phyloP scores from a whole-genome alignment of 2,113 vertebrate species.

The Oceanites oceanicus region DNA sequence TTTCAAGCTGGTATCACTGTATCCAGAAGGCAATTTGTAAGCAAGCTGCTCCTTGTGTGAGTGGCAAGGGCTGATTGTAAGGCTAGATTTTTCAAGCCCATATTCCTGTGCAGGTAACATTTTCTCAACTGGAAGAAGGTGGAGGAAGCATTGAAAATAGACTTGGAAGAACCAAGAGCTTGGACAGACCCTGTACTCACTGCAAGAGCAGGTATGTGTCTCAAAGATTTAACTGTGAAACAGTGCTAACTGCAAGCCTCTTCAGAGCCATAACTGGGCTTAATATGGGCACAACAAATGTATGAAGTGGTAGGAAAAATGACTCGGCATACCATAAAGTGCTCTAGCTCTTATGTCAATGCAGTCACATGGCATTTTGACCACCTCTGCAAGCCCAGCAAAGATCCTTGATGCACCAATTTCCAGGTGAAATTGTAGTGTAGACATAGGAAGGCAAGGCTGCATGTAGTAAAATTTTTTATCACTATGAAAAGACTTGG shows the following conservation, averaged over 20 bases:
- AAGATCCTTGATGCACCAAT: background rate
- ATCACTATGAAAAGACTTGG: background rate
- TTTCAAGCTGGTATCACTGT: background rate
- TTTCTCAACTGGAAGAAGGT: background rate
- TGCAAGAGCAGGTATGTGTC: background rate
- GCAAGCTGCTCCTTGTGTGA: background rate
- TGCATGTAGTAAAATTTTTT: background rate
- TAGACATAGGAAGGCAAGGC: background rate
- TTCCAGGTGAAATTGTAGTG: background rate
- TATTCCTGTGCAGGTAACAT: background rate
- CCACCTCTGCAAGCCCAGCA: background rate
- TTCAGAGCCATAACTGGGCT: background rate
- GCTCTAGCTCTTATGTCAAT: background rate
- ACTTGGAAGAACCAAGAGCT: background rate
- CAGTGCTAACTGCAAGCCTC: background rate
- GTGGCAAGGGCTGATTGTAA: background rate
- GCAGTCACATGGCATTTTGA: background rate
- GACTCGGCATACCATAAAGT: background rate
- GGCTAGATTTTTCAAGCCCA: background rate
- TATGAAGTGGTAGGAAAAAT: background rate
- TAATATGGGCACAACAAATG: accelerated
- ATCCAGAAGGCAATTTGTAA: background rate
- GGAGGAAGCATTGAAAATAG: background rate
- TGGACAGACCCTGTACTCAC: accelerated
- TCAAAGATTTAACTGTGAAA: background rate